These are phyloP conservation scores for Cyclargus thomasi DNA, from an alignment of 1,140 invertebrate genomes.

Conservation along the genomic window DNA sequence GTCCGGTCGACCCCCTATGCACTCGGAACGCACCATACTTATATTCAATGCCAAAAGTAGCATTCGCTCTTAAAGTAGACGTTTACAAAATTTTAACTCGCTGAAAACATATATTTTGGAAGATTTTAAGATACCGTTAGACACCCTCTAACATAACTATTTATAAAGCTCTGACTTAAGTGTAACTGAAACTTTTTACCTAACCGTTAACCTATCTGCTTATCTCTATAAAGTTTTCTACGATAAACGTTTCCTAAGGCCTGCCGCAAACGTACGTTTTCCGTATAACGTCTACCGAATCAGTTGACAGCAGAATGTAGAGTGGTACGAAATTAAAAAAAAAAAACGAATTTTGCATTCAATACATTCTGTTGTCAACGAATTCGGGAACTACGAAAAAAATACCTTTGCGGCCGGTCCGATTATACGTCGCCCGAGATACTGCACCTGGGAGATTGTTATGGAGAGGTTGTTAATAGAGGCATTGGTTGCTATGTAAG, in stretches of 20 bases:
- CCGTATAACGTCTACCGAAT: too few species aligned
- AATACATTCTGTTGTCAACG: too few species aligned
- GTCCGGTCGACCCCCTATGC: conserved; percentile 5
- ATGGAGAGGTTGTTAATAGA: not conserved
- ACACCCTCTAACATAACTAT: conserved; percentile 20
- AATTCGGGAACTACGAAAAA: too few species aligned
- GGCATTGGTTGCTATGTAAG: conserved; percentile 17
- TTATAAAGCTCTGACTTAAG: conserved; percentile 19
- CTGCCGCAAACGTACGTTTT: too few species aligned
- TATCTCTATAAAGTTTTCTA: conserved; percentile 16
- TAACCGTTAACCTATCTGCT: conserved; percentile 20
- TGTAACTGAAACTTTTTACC: conserved; percentile 21
- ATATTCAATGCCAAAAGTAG: conserved; percentile 22
- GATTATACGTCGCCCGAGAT: not conserved
- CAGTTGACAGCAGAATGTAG: too few species aligned
- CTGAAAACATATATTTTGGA: conserved; percentile 22
- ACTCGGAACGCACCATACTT: conserved; percentile 16
- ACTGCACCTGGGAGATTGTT: not conserved
- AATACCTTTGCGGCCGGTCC: too few species aligned
- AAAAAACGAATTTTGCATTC: too few species aligned
- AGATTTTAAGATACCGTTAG: conserved; percentile 16
- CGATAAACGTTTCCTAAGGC: conserved; percentile 12
- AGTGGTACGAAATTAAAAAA: too few species aligned
- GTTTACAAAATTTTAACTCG: conserved; percentile 15
- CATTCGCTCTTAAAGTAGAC: conserved; percentile 9